Base-by-base conservation (phyloP, 1,140 invertebrate species). In the Pseudomyrmex concolor region DNA sequence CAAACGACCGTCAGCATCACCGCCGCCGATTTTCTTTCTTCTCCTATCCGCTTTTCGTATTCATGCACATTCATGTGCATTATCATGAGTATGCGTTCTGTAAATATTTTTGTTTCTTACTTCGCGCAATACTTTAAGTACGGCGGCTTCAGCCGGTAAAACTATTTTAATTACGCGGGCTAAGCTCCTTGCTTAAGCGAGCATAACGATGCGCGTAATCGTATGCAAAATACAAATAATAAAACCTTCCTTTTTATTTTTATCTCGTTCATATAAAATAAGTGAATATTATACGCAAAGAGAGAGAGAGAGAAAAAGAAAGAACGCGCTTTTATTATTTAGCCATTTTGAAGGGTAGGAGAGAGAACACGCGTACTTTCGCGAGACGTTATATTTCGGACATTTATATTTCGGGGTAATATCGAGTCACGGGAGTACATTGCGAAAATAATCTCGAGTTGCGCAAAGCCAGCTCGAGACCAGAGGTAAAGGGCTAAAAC, bases 371-470 rank as follows among this genome's bases (percentile, higher is more conserved):
- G 22, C 63, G 34, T 34, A 34, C 1, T 2, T 50, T 8, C 15
- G 43, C 15, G 63, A 25, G 8, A 55, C 62, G 43, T 34, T 22
- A 10, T n/a, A n/a, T n/a, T n/a, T n/a, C 54, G 43, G 22, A 72
- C 72, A 78, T 84, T 83, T 86, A 72, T 82, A 87, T 77, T 83
- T 78, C 72, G 54, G 43, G 22, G 66, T 43, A 70, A 70, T 80
- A 80, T 60, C 66, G 54, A 78, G 64, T 19, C 15, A 17, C 54
- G 57, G 10, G 76, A 71, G 76, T 80, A 80, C 76, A 80, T 80
- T 80, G 66, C 43, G 76, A 70, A 80, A 80, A 80, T 80, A 80
- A 80, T 80, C 76, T 48, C 43, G 66, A 71, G 66, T 80, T 59
- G 66, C 76, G 76, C 76, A 80, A 80, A 80, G 54, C 48, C 76